Base-by-base conservation (phyloP, 2,797 vertebrate species). In the Neosalanx taihuensis region DNA sequence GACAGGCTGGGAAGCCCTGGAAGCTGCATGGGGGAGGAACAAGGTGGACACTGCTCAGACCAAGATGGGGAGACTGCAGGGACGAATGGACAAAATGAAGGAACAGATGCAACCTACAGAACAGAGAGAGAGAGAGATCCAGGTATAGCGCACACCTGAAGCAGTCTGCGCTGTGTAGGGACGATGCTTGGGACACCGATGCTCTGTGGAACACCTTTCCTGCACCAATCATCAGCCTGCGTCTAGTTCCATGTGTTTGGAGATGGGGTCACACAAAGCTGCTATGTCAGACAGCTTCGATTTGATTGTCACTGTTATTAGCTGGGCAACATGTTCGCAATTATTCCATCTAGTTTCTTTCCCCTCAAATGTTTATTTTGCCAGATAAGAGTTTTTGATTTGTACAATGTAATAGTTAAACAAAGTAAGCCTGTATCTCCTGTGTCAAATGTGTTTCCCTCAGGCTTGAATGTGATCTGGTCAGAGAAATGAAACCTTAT, bases 1-100 rank as follows among this genome's bases (percentile, higher is more conserved):
- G 18, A 51, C 29, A 29, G 35, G 69, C 78, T 9, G 6, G 53
- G 33, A 67, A 2, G 76, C 13, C 66, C 63, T 29, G 67, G 41
- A 30, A 76, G 51, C 69, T 61, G 37, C 23, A 15, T 66, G 64
- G 64, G 64, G 58, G 64, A 60, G 78, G 3, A 5, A 63, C 66
- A 63, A 75, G 31, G 68, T 15, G 67, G 74, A 69, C 57, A 61
- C 77, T 83, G 74, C 85, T 74, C 69, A 63, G 74, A 76, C 69
- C 6, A 37, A 72, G 51, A 78, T 74, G 31, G 63, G 71, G 26
- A 60, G n/a, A 17, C 37, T 66, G 35, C 10, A 56, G 26, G 15
- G 5, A 26, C 20, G 29, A 20, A 51, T 18, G 64, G 5, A 66
- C 13, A 51, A 51, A 51, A 51, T 51, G 37, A 23, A 49, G 64